Conservation (phyloP, 2,888 invertebrate genomes). For the Platerodrilus igneus region DNA sequence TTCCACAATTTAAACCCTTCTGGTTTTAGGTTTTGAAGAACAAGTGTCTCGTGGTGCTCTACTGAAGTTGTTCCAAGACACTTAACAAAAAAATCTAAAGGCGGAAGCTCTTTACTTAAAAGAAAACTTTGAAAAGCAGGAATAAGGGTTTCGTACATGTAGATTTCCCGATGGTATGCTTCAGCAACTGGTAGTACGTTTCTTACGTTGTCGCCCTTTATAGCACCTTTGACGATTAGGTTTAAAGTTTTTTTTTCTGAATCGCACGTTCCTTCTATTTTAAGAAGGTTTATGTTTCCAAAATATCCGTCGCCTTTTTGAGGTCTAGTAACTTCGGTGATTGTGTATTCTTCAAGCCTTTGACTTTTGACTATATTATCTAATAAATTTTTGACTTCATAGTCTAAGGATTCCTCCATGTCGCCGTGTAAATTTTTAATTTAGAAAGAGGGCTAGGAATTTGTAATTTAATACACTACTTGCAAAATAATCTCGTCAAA, state of each 20-base stretch:
- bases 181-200: slow-evolving; percentile 14
- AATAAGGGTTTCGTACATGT: slow-evolving; percentile 30
- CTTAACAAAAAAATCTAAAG: slow-evolving; percentile 24
- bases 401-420: too few relatives aligned
- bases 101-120: slow-evolving; percentile 19
- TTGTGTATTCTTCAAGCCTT: too few relatives aligned
- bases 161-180: slow-evolving; percentile 29
- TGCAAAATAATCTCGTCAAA: too few relatives aligned
- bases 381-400: too few relatives aligned
- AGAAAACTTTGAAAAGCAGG: slow-evolving; percentile 27
- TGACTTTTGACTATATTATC: too few relatives aligned
- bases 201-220: slow-evolving; percentile 15
- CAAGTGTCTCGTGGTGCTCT: slow-evolving; percentile 23
- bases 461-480: too few relatives aligned
- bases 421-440: too few relatives aligned
- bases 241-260: slow-evolving; percentile 18
- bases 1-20: slow-evolving; percentile 28
- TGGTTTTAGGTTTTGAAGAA: slow-evolving; percentile 32
- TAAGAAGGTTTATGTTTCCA: slow-evolving; percentile 21
- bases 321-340: too few relatives aligned
- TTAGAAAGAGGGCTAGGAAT: too few relatives aligned
- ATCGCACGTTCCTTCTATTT: slow-evolving; percentile 20
- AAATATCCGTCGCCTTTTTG: slow-evolving; percentile 32
- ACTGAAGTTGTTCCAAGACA: slow-evolving; percentile 21
- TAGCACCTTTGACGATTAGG: slow-evolving; percentile 15